Conservation (phyloP, 2,797 vertebrate species). For the Okamejei kenojei region DNA sequence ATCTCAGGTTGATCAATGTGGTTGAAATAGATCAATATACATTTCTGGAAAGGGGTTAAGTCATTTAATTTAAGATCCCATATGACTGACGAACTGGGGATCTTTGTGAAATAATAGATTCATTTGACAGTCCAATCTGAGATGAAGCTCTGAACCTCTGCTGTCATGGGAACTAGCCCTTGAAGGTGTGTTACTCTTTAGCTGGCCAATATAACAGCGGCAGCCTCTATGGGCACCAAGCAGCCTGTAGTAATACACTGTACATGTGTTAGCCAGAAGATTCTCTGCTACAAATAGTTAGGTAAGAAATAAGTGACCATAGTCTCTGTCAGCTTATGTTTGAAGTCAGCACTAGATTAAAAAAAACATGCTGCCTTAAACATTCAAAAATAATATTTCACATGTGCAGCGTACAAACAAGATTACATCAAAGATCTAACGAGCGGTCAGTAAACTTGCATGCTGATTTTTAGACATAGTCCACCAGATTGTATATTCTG, state of each 20-base stretch:
- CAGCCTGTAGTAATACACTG: not conserved
- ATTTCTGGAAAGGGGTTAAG: conserved; percentile 11
- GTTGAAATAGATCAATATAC: not conserved
- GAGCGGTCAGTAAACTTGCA: too few relatives aligned
- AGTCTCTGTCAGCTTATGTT: not conserved
- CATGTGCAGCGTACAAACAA: not conserved
- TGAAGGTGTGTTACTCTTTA: not conserved
- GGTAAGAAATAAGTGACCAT: not conserved
- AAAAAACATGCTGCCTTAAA: not conserved
- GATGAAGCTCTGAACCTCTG: not conserved
- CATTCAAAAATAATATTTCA: not conserved
- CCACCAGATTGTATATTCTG: not conserved
- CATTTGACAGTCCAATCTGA: not conserved
- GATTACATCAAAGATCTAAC: not conserved
- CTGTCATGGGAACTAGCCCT: not conserved
- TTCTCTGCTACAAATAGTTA: not conserved
- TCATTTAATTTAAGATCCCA: conserved; percentile 6
- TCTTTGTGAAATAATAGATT: conserved; percentile 8
- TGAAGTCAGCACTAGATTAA: not conserved
- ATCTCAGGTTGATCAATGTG: conserved; percentile 2
- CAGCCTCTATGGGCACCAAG: not conserved
- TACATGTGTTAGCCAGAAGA: not conserved
- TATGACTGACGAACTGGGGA: not conserved
- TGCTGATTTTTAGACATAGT: not conserved
- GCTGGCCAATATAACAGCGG: not conserved